These are phyloP conservation scores for Arctopsyche grandis DNA, from an alignment of 1,140 invertebrate species.

Conservation along the genomic window DNA sequence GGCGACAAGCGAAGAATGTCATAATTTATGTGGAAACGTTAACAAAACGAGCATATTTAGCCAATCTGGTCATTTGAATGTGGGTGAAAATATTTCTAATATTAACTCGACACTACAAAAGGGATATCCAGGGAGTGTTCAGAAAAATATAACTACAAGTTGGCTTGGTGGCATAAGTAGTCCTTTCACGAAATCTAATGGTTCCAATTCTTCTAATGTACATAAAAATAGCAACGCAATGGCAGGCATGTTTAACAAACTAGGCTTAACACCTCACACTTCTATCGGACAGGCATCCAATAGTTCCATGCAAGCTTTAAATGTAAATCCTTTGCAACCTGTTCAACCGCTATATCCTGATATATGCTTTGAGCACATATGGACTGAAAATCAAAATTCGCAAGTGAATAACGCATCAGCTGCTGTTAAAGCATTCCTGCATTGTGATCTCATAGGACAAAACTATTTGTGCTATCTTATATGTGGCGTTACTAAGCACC, in stretches of 20 bases:
- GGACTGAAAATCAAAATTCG: constrained; percentile 78
- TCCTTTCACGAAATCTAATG: constrained; percentile 59
- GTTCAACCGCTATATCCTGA: constrained; percentile 82
- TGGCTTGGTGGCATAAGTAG: constrained; percentile 59
- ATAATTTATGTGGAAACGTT: constrained; percentile 66
- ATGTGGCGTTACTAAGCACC: constrained; percentile 69
- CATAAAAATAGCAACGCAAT: constrained; percentile 71
- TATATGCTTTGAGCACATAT: constrained; percentile 87
- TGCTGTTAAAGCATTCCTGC: constrained; percentile 83
- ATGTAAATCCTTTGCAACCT: constrained; percentile 59
- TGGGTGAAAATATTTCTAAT: constrained; percentile 55
- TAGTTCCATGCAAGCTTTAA: constrained; percentile 60
- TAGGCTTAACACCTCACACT: constrained; percentile 63
- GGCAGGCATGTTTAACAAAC: constrained; percentile 66
- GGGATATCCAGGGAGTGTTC: neutral
- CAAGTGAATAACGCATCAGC: constrained; percentile 66
- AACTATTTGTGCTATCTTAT: constrained; percentile 86
- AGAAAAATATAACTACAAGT: constrained; percentile 54
- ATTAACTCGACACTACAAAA: constrained; percentile 54
- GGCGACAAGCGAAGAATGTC: constrained; percentile 77
- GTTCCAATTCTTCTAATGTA: constrained; percentile 57
- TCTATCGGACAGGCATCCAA: constrained; percentile 64
- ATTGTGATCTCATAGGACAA: constrained; percentile 84
- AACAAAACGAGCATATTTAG: constrained; percentile 66
- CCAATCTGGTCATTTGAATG: constrained; percentile 60